A percentile compares a stretch with the other conserved stretches of the same genome.
phyloP scores from a whole-genome alignment of 2,888 invertebrate species.

The Tanytarsus gracilentus region DNA sequence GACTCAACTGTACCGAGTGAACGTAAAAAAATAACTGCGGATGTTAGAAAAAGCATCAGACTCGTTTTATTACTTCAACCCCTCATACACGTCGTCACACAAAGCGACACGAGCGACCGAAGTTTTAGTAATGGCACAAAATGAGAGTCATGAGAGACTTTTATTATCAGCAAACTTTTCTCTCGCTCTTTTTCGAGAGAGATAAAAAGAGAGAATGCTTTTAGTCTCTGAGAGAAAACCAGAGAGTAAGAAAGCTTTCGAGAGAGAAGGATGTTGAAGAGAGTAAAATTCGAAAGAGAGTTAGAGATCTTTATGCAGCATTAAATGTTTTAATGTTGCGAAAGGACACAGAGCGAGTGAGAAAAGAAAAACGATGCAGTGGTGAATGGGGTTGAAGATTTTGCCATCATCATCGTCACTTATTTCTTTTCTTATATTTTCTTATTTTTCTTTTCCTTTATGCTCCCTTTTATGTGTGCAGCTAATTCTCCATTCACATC shows the following conservation, averaged over 20 bases:
- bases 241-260: slow-evolving; percentile 5
- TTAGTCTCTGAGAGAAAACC: neutral
- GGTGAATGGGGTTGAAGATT: neutral
- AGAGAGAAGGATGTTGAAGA: neutral
- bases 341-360: neutral
- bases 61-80: slow-evolving; percentile 15
- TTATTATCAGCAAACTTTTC: neutral
- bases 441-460: neutral
- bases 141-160: neutral
- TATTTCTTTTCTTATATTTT: neutral
- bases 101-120: neutral
- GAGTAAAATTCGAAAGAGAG: neutral
- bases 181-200: neutral
- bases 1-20: slow-evolving; percentile 8
- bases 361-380: neutral
- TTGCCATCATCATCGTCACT: too few relatives aligned
- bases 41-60: slow-evolving; percentile 11
- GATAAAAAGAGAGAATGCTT: neutral
- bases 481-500: slow-evolving; percentile 6
- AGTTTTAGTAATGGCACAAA: neutral
- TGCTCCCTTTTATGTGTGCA: neutral
- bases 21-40: slow-evolving; percentile 19
- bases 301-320: neutral
- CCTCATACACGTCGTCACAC: neutral
- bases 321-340: neutral